A percentile compares a stretch with the other conserved stretches of the same genome.
Evolutionary conservation across 2,113 vertebrate species (phyloP).

Genomic region (Crotalus tigris): DNA sequence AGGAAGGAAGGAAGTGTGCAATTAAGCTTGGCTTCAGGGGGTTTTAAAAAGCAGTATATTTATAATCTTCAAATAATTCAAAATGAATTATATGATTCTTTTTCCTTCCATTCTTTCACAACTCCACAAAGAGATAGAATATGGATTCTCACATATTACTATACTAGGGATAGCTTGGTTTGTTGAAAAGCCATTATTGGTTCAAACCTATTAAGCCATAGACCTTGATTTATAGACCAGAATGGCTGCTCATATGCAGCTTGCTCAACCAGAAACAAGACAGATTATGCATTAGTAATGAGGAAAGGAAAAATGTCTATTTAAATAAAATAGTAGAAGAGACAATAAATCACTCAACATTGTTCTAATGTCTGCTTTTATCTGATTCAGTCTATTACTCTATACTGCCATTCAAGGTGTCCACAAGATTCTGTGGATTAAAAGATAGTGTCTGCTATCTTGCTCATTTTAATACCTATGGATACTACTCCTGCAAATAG

Average conservation of each 20-base stretch:
- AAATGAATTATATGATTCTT: background rate
- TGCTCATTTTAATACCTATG: background rate
- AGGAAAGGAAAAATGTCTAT: background rate
- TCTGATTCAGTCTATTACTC: background rate
- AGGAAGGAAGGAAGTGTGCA: background rate
- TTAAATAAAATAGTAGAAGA: background rate
- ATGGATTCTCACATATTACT: background rate
- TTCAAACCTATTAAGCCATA: background rate
- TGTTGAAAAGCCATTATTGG: background rate
- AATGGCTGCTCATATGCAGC: background rate
- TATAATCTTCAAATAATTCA: background rate
- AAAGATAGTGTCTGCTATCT: background rate
- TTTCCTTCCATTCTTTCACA: background rate
- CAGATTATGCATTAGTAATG: background rate
- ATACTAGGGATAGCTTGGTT: background rate
- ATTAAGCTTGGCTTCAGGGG: background rate
- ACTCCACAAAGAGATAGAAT: background rate
- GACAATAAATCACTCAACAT: background rate
- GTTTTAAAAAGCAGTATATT: background rate
- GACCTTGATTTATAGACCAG: background rate
- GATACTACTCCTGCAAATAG: background rate
- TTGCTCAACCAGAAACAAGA: background rate
- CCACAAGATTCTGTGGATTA: background rate
- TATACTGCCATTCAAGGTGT: background rate
- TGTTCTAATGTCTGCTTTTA: background rate